Evolutionary conservation across 1,140 invertebrate genomes (phyloP).

Genomic region (Caerostris darwini): DNA sequence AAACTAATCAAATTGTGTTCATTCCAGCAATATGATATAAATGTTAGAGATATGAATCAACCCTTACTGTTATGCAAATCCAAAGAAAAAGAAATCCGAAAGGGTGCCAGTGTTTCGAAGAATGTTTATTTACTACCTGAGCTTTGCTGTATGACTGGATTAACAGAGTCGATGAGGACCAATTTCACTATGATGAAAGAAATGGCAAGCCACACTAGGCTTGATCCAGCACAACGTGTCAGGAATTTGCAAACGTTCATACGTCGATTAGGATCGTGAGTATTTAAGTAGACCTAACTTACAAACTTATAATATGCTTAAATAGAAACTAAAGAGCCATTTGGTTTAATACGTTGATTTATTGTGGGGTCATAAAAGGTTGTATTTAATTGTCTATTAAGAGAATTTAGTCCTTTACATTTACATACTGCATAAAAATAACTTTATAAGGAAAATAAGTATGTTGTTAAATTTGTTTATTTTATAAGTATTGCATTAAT

Average conservation of each 20-base stretch:
- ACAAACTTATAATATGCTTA: too few species aligned
- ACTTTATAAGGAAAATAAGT: too few species aligned
- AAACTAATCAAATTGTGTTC: too few species aligned
- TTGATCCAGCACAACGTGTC: slow-evolving; percentile 81
- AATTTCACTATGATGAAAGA: slow-evolving; percentile 89
- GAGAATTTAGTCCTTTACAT: too few species aligned
- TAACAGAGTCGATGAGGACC: slow-evolving; percentile 84
- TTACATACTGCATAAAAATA: too few species aligned
- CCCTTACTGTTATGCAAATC: slow-evolving; percentile 80
- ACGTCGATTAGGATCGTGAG: slow-evolving; percentile 79
- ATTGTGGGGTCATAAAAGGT: too few species aligned
- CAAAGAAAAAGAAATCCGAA: slow-evolving; percentile 72
- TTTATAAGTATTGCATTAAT: too few species aligned
- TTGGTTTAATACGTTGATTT: too few species aligned
- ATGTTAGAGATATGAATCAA: slow-evolving; percentile 80
- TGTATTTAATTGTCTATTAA: too few species aligned
- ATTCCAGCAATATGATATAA: slow-evolving; percentile 80
- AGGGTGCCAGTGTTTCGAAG: slow-evolving; percentile 10
- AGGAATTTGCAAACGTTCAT: slow-evolving; percentile 77
- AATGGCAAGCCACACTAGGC: slow-evolving; percentile 88
- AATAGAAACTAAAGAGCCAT: too few species aligned
- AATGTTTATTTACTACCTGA: slow-evolving; percentile 81
- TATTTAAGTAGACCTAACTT: too few species aligned
- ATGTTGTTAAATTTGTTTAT: too few species aligned
- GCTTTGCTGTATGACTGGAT: slow-evolving; percentile 82